Conservation (phyloP, 2,797 vertebrate species). For the Periophthalmus magnuspinnatus region DNA sequence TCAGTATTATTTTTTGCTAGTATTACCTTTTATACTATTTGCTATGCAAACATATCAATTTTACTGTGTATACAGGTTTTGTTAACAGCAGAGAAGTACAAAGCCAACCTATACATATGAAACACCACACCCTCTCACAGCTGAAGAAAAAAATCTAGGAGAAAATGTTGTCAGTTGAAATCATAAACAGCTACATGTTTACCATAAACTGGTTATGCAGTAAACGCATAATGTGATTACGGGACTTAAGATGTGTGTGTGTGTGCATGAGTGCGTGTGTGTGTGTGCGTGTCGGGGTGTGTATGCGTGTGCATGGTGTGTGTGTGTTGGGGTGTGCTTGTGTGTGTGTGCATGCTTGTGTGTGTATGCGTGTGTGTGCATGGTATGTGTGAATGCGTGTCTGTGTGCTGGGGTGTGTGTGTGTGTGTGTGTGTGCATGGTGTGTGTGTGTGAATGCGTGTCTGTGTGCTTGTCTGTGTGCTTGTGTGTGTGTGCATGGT, state of each 20-base stretch:
- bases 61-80: neutral
- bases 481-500: neutral
- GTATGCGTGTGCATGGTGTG: neutral
- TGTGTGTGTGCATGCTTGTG: neutral
- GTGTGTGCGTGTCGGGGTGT: neutral
- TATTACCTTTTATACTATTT: neutral
- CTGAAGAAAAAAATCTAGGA: no score
- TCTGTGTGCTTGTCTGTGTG: neutral
- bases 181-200: no score
- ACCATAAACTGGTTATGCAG: neutral
- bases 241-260: neutral
- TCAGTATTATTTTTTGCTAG: slow-evolving; percentile 42
- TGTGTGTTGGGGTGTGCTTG: neutral
- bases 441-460: neutral
- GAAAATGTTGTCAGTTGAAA: no score
- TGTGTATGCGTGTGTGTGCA: neutral
- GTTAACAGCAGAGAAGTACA: neutral
- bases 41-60: neutral
- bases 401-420: neutral
- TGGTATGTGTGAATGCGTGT: neutral
- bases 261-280: neutral
- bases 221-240: slow-evolving; percentile 7
- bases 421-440: neutral
- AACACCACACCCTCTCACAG: no score
- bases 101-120: neutral